These are phyloP conservation scores for Phrynosoma blainvillii DNA, from an alignment of 2,113 vertebrate genomes.

Conservation along the genomic window DNA sequence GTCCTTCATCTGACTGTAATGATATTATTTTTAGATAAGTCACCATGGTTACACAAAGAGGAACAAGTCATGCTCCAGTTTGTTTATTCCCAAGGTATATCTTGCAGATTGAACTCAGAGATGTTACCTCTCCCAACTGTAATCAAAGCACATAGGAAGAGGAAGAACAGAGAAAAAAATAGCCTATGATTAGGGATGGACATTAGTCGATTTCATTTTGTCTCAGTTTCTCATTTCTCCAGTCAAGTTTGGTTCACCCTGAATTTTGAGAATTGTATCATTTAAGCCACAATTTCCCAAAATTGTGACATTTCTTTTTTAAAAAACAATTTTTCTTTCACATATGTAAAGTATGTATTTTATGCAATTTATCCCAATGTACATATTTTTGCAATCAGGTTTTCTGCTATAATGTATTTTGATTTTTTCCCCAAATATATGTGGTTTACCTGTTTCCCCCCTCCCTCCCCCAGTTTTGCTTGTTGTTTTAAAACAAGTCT, in stretches of 20 bases:
- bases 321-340: too few relatives aligned
- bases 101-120: not conserved
- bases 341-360: too few relatives aligned
- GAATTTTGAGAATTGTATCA: too few relatives aligned
- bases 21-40: not conserved
- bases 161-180: not conserved
- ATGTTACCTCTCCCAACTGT: not conserved
- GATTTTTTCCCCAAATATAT: too few relatives aligned
- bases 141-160: not conserved
- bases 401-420: not conserved
- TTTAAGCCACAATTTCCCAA: too few relatives aligned
- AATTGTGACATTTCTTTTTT: too few relatives aligned
- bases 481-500: too few relatives aligned
- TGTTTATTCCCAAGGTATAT: not conserved
- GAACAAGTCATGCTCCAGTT: not conserved
- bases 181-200: not conserved
- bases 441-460: not conserved
- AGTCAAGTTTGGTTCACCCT: too few relatives aligned
- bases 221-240: too few relatives aligned
- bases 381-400: too few relatives aligned
- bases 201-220: not conserved
- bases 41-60: not conserved
- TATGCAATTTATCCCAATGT: too few relatives aligned
- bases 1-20: not conserved
- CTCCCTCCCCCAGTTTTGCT: too few relatives aligned